A percentile compares a stretch with the other conserved stretches of the same genome.
These are phyloP conservation scores for Orchesella cincta DNA, from an alignment of 1,140 invertebrate species.

Conservation along the genomic window DNA sequence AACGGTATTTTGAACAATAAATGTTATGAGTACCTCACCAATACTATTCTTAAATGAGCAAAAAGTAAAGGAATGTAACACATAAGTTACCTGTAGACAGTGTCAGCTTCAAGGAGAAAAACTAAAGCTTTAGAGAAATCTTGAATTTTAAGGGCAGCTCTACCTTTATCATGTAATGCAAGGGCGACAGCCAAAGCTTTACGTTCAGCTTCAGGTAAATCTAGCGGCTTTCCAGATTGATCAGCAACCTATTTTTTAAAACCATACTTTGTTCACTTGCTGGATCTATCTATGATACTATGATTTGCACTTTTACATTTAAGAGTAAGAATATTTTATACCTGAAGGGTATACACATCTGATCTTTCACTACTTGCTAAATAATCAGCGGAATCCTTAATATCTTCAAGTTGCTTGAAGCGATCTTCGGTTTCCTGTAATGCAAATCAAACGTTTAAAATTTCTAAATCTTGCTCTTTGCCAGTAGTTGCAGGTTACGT, in stretches of 20 bases:
- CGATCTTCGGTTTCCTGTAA: conserved; percentile 51
- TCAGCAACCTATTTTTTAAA: conserved; percentile 67
- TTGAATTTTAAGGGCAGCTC: conserved; percentile 65
- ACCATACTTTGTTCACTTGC: too few relatives aligned
- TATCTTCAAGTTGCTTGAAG: conserved; percentile 52
- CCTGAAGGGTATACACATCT: conserved; percentile 38
- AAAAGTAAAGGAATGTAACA: background rate
- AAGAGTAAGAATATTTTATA: conserved; percentile 16
- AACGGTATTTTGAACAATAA: background rate
- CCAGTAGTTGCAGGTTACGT: too few relatives aligned
- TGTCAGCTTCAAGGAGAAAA: conserved; percentile 73
- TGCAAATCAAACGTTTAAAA: too few relatives aligned
- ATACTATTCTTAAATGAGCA: conserved; percentile 20
- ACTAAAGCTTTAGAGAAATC: conserved; percentile 70
- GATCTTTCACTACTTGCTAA: conserved; percentile 53
- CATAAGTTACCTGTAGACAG: conserved; percentile 66
- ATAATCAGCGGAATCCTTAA: conserved; percentile 57
- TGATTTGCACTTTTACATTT: too few relatives aligned
- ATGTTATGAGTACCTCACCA: too few relatives aligned
- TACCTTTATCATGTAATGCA: conserved; percentile 75
- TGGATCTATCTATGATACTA: background rate
- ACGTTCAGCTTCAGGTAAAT: conserved; percentile 67
- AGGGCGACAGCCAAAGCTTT: conserved; percentile 71
- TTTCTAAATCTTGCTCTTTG: too few relatives aligned
- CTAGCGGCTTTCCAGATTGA: conserved; percentile 70